These are phyloP conservation scores for Acanthosepion esculentum DNA, from an alignment of 2,888 invertebrate species.

Conservation along the genomic window DNA sequence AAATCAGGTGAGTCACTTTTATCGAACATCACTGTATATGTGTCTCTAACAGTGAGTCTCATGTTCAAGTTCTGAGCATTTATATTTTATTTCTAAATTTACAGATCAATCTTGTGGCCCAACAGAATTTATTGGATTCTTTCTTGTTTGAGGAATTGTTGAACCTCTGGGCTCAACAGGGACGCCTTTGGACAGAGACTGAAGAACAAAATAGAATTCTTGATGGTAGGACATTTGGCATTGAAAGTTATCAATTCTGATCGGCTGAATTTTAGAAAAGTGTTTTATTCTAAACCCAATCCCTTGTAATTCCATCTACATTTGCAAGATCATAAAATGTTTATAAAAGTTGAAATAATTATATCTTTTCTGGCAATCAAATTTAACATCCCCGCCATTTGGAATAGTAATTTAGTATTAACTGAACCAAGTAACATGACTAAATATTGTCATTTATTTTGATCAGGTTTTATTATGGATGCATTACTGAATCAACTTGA, in stretches of 20 bases:
- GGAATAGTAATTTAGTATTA: no score
- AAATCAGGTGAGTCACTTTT: no score
- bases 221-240: neutral
- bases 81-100: neutral
- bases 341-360: no score
- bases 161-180: neutral
- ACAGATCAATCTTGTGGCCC: neutral
- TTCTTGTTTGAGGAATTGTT: neutral
- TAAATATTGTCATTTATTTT: neutral
- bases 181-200: neutral
- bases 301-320: no score
- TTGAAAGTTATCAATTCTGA: no score
- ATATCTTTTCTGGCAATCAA: no score
- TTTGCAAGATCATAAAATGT: no score
- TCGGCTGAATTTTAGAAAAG: no score
- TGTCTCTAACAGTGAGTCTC: neutral
- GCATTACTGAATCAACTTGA: neutral
- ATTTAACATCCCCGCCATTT: no score
- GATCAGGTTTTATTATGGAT: neutral
- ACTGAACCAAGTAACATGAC: neutral
- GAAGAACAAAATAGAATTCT: constrained; percentile 18
- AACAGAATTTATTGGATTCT: neutral
- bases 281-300: no score
- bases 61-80: neutral
- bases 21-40: no score